These are phyloP conservation scores for Papilio machaon DNA, from an alignment of 1,140 invertebrate genomes.

Conservation along the genomic window DNA sequence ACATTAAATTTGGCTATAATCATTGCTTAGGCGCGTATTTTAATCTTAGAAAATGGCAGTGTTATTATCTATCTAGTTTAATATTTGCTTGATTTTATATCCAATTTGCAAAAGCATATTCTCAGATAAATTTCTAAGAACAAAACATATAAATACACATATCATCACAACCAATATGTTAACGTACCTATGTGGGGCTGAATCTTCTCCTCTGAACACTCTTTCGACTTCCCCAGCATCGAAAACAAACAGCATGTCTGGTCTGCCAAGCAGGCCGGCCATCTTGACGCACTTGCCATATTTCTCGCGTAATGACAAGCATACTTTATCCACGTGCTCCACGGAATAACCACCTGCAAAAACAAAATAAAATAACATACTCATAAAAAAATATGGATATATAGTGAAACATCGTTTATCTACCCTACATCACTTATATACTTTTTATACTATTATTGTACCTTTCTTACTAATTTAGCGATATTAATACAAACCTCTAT, in stretches of 20 bases:
- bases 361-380: not conserved
- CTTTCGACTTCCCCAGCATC: constrained; percentile 89
- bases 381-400: not conserved
- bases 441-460: too few relatives aligned
- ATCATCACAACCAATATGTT: not conserved
- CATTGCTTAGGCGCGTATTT: not conserved
- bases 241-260: constrained; percentile 91
- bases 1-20: not conserved
- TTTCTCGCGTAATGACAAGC: constrained; percentile 84
- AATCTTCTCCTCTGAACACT: constrained; percentile 89
- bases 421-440: too few relatives aligned
- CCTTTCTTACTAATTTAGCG: too few relatives aligned
- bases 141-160: not conserved
- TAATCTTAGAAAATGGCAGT: too few relatives aligned
- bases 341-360: constrained; percentile 87
- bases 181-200: constrained; percentile 84
- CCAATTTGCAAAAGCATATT: not conserved
- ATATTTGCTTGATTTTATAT: too few relatives aligned
- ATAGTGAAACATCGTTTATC: too few relatives aligned
- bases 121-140: not conserved
- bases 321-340: constrained; percentile 88
- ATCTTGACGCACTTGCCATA: constrained; percentile 91
- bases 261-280: constrained; percentile 87
- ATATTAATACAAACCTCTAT: too few relatives aligned
- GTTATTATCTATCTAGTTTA: too few relatives aligned